Base-by-base conservation (phyloP, 2,888 invertebrate genomes). In the Crematogaster levior region DNA sequence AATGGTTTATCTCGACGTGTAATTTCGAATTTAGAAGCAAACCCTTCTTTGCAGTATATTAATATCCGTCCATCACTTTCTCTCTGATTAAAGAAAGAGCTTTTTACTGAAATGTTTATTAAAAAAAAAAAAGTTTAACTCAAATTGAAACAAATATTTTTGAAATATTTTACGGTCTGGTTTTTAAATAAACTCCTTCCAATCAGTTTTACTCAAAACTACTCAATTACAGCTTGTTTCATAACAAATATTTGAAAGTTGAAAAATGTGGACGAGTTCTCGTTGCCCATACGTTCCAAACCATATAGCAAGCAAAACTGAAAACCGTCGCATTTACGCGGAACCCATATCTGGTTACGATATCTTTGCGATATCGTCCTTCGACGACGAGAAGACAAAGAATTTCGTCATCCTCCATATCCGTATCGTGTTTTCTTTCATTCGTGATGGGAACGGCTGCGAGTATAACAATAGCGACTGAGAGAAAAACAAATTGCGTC, bases 141-240 rank as follows among this genome's bases (percentile, higher is more conserved):
- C 18, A 73, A 73, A 60, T 73, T 34, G 18, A 46, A 73, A 24
- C 10, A 60, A 74, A 51, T 53, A 37, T 40, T 65, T 51, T 40
- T 37, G 27, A 12, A 65, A n/a, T n/a, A n/a, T n/a, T n/a, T n/a
- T 18, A 37, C 6, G 5, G 30, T 15, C 1, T 15, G 30, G 9
- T 9, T 40, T 6, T 53, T 15, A 53, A 63, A 30, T 65, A 30
- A 27, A 63, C 4, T 53, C 51, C n/a, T 53, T 3, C 15, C 18
- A 51, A 51, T 51, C 24, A 9, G 24, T 63, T 63, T 7, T 24
- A 24, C 7, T 15, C 5, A 30, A 68, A 30, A 24, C 27, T 53
- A 21, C 40, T 65, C 34, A 21, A 34, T 51, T 27, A 51, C 27
- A 65, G 37, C 37, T 75, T 18, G 46, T 61, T 65, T 53, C n/a